phyloP scores from a whole-genome alignment of 2,797 vertebrate species.

The Chaunax sp. region DNA sequence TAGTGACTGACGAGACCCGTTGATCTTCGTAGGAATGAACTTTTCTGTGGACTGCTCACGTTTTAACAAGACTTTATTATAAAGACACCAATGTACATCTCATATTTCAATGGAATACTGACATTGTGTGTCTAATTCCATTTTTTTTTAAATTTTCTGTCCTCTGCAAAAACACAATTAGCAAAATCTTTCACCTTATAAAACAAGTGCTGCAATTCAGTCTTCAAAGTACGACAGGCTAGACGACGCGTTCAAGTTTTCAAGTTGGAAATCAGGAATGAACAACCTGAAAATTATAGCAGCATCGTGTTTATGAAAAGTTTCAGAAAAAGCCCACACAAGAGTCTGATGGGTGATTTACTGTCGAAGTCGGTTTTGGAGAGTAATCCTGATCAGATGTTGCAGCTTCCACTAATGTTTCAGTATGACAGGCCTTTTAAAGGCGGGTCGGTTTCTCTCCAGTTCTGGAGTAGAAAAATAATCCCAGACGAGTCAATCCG shows the following conservation, averaged over 20 bases:
- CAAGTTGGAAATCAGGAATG: conserved; percentile 52
- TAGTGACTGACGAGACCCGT: too few relatives aligned
- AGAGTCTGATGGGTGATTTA: too few relatives aligned
- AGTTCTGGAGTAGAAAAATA: conserved; percentile 72
- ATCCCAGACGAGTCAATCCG: conserved; percentile 32
- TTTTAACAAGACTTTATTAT: conserved; percentile 84
- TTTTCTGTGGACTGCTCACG: conserved; percentile 21
- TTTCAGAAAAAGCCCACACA: too few relatives aligned
- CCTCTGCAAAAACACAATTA: conserved; percentile 50
- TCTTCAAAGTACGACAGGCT: conserved; percentile 64
- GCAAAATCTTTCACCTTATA: conserved; percentile 74
- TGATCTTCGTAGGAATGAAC: conserved; percentile 11
- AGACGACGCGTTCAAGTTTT: conserved; percentile 45
- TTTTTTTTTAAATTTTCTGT: conserved; percentile 58
- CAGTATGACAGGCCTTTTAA: too few relatives aligned
- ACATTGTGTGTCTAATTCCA: conserved; percentile 76
- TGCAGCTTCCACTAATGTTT: conserved; percentile 22
- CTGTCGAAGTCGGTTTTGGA: too few relatives aligned
- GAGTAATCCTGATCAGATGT: too few relatives aligned
- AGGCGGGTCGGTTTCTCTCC: conserved; percentile 32
- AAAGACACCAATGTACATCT: conserved; percentile 81
- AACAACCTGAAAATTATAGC: too few relatives aligned
- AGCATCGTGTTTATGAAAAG: conserved; percentile 52
- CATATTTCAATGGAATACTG: conserved; percentile 76
- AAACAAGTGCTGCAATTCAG: conserved; percentile 81